phyloP scores from a whole-genome alignment of 1,140 invertebrate genomes.

The Drosophila nigromelanica region DNA sequence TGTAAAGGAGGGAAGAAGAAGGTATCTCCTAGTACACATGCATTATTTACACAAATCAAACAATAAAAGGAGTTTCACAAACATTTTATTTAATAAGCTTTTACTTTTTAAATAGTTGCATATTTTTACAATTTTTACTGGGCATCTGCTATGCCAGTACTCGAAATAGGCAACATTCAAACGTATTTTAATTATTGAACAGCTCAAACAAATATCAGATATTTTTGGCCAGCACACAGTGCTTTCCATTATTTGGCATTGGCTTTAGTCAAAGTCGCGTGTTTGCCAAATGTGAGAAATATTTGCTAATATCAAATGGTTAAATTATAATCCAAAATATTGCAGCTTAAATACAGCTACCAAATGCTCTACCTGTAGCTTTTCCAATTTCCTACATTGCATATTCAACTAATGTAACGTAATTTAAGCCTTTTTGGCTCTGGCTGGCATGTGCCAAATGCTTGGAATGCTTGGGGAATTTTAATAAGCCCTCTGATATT shows the following conservation, averaged over 20 bases:
- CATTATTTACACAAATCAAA: too few relatives aligned
- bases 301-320: constrained; percentile 23
- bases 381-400: too few relatives aligned
- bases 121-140: too few relatives aligned
- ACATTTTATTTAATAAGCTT: too few relatives aligned
- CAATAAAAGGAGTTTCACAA: background rate
- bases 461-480: constrained; percentile 11
- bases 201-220: background rate
- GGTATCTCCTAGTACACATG: too few relatives aligned
- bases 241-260: constrained; percentile 21
- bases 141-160: too few relatives aligned
- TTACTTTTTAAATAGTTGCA: too few relatives aligned
- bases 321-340: background rate
- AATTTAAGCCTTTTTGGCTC: too few relatives aligned
- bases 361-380: constrained; percentile 2
- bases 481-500: constrained; percentile 13
- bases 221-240: constrained; percentile 9
- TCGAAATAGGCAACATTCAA: too few relatives aligned
- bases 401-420: too few relatives aligned
- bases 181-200: background rate
- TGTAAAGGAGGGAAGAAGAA: background rate
- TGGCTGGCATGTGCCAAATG: background rate
- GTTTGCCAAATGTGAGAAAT: constrained; percentile 27
- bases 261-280: constrained; percentile 27
- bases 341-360: background rate